Conservation (phyloP, 2,888 invertebrate species). For the Flexamia atlantica region DNA sequence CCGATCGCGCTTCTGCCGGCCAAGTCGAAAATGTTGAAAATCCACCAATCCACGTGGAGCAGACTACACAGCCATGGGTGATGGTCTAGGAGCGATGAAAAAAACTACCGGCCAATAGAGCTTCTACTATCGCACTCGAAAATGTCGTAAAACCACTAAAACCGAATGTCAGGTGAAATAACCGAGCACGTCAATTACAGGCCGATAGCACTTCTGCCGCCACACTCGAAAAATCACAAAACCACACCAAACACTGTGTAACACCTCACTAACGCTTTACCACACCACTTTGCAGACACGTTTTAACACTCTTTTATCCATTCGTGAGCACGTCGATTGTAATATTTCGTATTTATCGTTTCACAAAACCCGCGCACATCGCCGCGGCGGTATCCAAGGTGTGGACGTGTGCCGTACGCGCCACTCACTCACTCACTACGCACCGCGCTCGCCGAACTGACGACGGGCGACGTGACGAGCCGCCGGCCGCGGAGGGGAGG, state of each 20-base stretch:
- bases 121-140: too few relatives aligned
- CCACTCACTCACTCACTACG: constrained; percentile 2
- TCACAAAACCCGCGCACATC: not conserved
- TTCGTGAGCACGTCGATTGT: too few relatives aligned
- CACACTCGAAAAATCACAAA: not conserved
- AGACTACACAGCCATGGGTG: too few relatives aligned
- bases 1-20: constrained; percentile 11
- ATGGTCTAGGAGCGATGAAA: too few relatives aligned
- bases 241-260: not conserved
- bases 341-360: too few relatives aligned
- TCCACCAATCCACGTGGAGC: too few relatives aligned
- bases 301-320: too few relatives aligned
- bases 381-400: not conserved
- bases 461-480: constrained; percentile 14
- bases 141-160: too few relatives aligned
- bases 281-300: too few relatives aligned
- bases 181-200: constrained; percentile 16
- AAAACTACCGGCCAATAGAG: too few relatives aligned
- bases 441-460: not conserved
- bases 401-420: not conserved
- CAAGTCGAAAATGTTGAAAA: not conserved
- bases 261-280: too few relatives aligned
- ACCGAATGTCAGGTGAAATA: too few relatives aligned
- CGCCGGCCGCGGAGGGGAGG: not conserved
- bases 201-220: constrained; percentile 23